Evolutionary conservation across 2,113 vertebrate genomes (phyloP), one percentile per base, ranked within the genome.

Genomic region (Meles meles): DNA sequence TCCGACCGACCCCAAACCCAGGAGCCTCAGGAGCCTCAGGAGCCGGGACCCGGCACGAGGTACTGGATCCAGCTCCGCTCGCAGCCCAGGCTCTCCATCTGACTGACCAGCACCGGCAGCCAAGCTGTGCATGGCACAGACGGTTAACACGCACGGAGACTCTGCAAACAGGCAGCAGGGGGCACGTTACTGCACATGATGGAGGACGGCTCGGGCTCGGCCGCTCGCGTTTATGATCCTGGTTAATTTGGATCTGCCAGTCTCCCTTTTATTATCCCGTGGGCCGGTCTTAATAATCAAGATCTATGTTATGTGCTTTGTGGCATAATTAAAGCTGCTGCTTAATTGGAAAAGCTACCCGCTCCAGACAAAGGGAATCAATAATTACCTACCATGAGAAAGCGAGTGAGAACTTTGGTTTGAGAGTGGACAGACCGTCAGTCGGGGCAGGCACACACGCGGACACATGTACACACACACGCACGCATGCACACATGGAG

Each of bases 281-380:
- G n/a, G 96, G 97, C 97, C 76, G 92, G 84, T 94, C 97, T 96
- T 98, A 95, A 98, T 98, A 97, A 98, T 97, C 96, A 98, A 98
- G 98, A 98, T 97, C 98, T 97, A 93, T 86, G 76, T 98, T 97
- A 85, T 80, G 93, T 1, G 83, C 96, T 98, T 96, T 94, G 97
- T 96, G 96, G 96, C 92, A 93, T 98, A 98, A 98, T 98, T 98
- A 98, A 98, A 98, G 96, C 90, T 83, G 65, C 96, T 96, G 79
- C 94, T 97, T 98, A 98, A 98, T 98, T 98, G 98, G 98, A 97
- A 98, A 98, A 90, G 61, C 94, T 81, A 37, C 52, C 97, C 71
- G 84, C 92, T 82, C 96, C 94, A 97, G 98, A 98, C 96, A 98
- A 97, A 98, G 98, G 91, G 94, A 88, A 98, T 98, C 98, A 85